Evolutionary conservation across 2,113 vertebrate genomes (phyloP).

Genomic region (Varanus salvator): DNA sequence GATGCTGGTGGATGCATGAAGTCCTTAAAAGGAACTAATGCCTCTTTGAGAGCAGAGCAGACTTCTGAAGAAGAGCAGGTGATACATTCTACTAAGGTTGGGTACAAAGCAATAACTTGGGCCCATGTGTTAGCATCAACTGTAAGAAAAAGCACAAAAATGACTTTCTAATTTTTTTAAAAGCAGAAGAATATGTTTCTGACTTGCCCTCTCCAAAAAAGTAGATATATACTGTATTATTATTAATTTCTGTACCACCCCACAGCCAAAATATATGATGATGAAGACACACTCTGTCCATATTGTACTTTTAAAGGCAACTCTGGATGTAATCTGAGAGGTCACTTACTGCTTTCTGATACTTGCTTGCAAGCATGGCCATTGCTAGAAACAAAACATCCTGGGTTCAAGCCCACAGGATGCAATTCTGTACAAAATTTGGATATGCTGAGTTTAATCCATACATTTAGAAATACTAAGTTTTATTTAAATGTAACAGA

Average conservation of each 20-base stretch:
- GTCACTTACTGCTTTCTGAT: too few species aligned
- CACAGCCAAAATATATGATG: too few species aligned
- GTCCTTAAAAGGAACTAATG: constrained; percentile 97
- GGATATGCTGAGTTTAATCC: too few species aligned
- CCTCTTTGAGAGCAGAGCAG: constrained; percentile 95
- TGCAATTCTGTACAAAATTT: too few species aligned
- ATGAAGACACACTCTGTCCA: neutral
- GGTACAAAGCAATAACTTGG: constrained; percentile 97
- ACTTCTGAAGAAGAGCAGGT: constrained; percentile 96
- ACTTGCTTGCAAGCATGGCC: too few species aligned
- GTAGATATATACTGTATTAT: neutral
- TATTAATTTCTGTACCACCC: too few species aligned
- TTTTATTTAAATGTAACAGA: too few species aligned
- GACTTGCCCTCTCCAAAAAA: neutral
- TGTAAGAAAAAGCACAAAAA: constrained; percentile 73
- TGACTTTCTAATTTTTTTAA: constrained; percentile 16
- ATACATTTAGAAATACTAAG: too few species aligned
- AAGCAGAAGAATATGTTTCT: neutral
- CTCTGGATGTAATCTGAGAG: too few species aligned
- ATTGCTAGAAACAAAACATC: too few species aligned
- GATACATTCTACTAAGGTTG: constrained; percentile 96
- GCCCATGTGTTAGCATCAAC: constrained; percentile 97
- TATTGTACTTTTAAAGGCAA: neutral
- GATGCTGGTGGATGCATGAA: constrained; percentile 97
- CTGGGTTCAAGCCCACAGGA: too few species aligned